Base-by-base conservation (phyloP, 64 coral and sea anemone genomes). In the Pocillopora damicornis region DNA sequence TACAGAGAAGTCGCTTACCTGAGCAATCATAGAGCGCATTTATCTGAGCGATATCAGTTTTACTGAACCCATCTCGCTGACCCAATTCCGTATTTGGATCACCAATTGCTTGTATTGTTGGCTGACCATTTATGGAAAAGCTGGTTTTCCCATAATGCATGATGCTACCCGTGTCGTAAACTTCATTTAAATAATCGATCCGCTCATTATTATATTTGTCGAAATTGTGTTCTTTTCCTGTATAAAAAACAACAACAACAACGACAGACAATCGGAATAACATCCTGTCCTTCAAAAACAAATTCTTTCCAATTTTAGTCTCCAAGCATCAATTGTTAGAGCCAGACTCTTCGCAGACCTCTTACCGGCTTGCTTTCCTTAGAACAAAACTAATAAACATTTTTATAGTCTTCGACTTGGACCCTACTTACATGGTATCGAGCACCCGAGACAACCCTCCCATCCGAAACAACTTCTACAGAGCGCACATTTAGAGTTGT, bases 11-110 rank as follows among this genome's bases (percentile, higher is more conserved):
- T 23, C 10, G 22, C n/a, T 71, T 67, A 98, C 95, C 84, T 84
- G 83, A 83, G 66, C 95, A 98, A 69, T 98, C 92, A 75, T 98
- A 98, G 14, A 98, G 79, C 10, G 93, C 69, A 67, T 94, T 91
- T 1, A 98, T 65, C 65, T 98, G 88, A 2, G 88, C 63, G 61
- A 94, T 91, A 58, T 98, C 95, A 16, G 77, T 89, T 23, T 85
- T 51, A 69, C 89, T 98, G 61, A 98, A 98, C 0, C 59, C 58
- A 81, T 91, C 56, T 15, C 81, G 59, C 76, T 91, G 95, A 34
- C 95, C 95, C 26, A 98, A 80, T 25, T 37, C 22, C 15, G 51
- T 75, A 68, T 84, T 45, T 13, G 88, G 79, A 7, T 91, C 71
- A 15, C 59, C 76, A 20, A 93, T 65, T 4, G 81, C 37, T 79